These are phyloP conservation scores for Griposia aprilina DNA, from an alignment of 2,888 invertebrate genomes.

Conservation along the genomic window DNA sequence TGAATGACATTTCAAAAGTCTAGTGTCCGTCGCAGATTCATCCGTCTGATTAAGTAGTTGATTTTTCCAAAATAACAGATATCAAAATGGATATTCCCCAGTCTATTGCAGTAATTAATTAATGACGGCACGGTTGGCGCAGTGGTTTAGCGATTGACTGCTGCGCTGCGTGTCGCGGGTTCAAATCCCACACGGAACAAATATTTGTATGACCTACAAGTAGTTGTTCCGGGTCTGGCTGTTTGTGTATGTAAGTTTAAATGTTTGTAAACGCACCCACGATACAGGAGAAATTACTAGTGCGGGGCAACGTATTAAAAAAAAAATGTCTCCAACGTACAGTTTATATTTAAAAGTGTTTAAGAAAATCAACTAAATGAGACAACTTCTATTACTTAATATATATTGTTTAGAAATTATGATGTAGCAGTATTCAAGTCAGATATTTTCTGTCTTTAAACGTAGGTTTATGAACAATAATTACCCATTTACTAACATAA, in stretches of 20 bases:
- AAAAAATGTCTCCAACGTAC: neutral
- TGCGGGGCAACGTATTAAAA: too few species aligned
- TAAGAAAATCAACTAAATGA: neutral
- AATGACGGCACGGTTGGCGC: neutral
- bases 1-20: neutral
- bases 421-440: neutral
- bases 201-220: too few species aligned
- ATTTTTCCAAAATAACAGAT: neutral
- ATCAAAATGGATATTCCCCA: neutral
- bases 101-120: neutral
- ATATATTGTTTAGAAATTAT: neutral
- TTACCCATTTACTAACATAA: neutral
- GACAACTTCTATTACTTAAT: neutral
- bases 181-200: too few species aligned
- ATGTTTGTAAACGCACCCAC: too few species aligned
- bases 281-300: too few species aligned
- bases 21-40: neutral
- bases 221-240: too few species aligned
- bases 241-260: too few species aligned
- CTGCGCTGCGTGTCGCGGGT: too few species aligned
- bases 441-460: neutral
- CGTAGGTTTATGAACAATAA: neutral
- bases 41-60: neutral
- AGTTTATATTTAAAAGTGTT: neutral
- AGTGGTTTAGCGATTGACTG: too few species aligned